phyloP scores from a whole-genome alignment of 2,797 vertebrate species.

The Poecilia picta region DNA sequence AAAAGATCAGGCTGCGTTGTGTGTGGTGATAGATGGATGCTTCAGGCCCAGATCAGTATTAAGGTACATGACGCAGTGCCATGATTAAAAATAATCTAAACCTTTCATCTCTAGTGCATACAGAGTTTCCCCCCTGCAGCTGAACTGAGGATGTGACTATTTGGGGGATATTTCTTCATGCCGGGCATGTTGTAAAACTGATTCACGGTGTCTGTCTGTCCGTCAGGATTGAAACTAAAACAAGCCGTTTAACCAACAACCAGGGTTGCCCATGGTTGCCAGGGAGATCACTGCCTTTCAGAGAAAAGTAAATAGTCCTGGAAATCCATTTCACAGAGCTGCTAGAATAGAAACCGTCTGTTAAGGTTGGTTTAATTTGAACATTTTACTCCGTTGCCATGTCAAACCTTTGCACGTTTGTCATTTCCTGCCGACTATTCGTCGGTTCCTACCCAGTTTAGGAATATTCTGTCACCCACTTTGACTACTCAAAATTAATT shows the following conservation, averaged over 20 bases:
- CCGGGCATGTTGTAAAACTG: neutral
- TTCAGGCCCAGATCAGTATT: neutral
- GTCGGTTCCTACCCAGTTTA: neutral
- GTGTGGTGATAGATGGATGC: neutral
- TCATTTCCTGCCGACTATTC: neutral
- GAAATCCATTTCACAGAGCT: neutral
- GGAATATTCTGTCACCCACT: neutral
- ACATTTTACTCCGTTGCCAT: neutral
- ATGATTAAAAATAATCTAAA: neutral
- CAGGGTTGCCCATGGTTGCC: neutral
- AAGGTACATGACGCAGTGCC: neutral
- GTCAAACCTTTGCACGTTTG: neutral
- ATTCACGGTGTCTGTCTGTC: neutral
- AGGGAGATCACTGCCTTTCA: neutral
- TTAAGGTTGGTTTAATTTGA: neutral
- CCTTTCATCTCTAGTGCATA: neutral
- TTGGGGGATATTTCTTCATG: neutral
- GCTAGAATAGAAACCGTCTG: neutral
- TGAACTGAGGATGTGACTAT: neutral
- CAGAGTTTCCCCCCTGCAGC: neutral
- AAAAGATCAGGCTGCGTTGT: neutral
- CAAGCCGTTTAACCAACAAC: neutral
- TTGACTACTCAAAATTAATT: neutral
- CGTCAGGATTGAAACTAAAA: neutral
- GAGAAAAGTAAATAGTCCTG: neutral